Evolutionary conservation across 2,888 invertebrate genomes (phyloP), one percentile per base, ranked within the genome.

Genomic region (Hipparchia semele): DNA sequence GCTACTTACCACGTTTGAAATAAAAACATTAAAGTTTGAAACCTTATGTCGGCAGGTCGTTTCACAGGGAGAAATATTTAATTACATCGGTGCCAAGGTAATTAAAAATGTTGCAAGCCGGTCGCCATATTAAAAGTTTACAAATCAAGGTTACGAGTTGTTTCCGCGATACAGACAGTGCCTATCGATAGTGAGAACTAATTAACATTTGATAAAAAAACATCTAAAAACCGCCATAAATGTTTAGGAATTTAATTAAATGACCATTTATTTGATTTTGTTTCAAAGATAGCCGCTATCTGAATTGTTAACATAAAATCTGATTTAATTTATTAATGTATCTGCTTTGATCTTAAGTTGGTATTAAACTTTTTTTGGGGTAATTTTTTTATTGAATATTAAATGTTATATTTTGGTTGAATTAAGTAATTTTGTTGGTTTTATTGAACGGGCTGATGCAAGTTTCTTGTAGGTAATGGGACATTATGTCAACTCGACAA

Each of bases 171-270:
- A 70, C 62, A 59, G 60, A 68, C 56, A 70, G 54, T 70, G 59
- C 66, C 51, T 72, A 68, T 68, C 65, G 68, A 76, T 71, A 74
- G 75, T 72, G 75, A 73, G 73, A 73, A 75, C 72, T 70, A 72
- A 73, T 76, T 73, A 74, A 74, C 74, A 74, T 76, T 76, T 76
- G 60, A 62, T 72, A 68, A 73, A 54, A 49, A 49, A 33, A 70
- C 54, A 73, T 62, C 67, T 46, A 64, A 65, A 64, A 61, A 56
- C 39, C 51, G 68, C 64, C 53, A 58, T 58, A 7, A 59, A 58
- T 23, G n/a, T 71, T 64, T 65, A 53, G 23, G 49, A 61, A 23
- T 58, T 58, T 46, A 59, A 64, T 60, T 49, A 73, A 65, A 73
- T 49, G 23, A 65, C 60, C 53, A 73, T 69, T 69, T 53, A 62